A percentile compares a stretch with the other conserved stretches of the same genome.
Evolutionary conservation across 2,888 invertebrate genomes (phyloP).

Genomic region (Terebella lapidaria): DNA sequence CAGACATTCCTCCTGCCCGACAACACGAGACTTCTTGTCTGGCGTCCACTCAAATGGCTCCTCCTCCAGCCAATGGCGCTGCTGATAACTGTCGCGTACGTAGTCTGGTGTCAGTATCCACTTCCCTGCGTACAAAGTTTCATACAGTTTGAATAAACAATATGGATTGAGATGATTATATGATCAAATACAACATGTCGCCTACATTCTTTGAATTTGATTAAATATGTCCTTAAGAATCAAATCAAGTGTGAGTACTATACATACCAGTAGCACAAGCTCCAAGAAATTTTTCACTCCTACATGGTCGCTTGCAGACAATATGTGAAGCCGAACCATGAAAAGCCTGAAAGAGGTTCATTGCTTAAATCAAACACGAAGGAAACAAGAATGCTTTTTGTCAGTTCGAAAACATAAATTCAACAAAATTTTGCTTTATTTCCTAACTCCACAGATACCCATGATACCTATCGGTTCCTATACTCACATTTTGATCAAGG

Average conservation of each 20-base stretch:
- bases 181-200: too few species aligned
- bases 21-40: not conserved
- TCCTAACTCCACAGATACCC: too few species aligned
- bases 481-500: too few species aligned
- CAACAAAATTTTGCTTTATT: too few species aligned
- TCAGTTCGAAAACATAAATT: too few species aligned
- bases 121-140: conserved; percentile 22
- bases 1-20: not conserved
- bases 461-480: too few species aligned
- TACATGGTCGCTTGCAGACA: conserved; percentile 32
- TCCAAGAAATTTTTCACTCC: conserved; percentile 42
- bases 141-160: not conserved
- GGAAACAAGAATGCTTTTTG: too few species aligned
- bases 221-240: too few species aligned
- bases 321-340: conserved; percentile 35
- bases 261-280: conserved; percentile 34
- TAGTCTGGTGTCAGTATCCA: conserved; percentile 39
- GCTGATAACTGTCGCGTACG: conserved; percentile 27
- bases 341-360: conserved; percentile 11
- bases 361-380: too few species aligned
- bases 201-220: too few species aligned
- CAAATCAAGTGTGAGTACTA: too few species aligned
- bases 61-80: conserved; percentile 33
- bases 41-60: conserved; percentile 36
- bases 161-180: not conserved